A percentile compares a stretch with the other conserved stretches of the same genome.
Conservation (phyloP, 2,113 vertebrate species). For the Aix galericulata region DNA sequence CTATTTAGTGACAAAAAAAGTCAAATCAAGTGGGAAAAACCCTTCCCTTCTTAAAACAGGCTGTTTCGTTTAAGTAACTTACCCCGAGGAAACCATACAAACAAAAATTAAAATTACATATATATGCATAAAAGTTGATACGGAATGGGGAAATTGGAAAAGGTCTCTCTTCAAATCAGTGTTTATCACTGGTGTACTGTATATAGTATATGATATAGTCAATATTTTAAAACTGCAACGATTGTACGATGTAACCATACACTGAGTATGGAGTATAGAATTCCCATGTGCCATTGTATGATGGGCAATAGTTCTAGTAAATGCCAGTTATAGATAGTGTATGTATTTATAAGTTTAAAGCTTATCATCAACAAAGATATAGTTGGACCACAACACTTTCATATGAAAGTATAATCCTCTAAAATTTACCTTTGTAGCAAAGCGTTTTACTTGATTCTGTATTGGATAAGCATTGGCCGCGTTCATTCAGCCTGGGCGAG, state of each 20-base stretch:
- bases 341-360: constrained; percentile 63
- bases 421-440: constrained; percentile 78
- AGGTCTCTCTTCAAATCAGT: constrained; percentile 49
- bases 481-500: constrained; percentile 68
- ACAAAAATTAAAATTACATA: constrained; percentile 16
- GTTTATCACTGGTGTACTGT: constrained; percentile 67
- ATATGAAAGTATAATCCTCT: constrained; percentile 76
- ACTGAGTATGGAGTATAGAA: constrained; percentile 50
- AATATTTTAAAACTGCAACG: constrained; percentile 60
- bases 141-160: constrained; percentile 30
- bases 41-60: constrained; percentile 6
- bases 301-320: constrained; percentile 64
- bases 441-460: constrained; percentile 74
- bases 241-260: constrained; percentile 64
- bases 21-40: neutral
- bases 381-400: constrained; percentile 70
- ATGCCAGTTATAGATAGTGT: constrained; percentile 68
- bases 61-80: constrained; percentile 1
- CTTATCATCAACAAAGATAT: constrained; percentile 69
- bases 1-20: neutral
- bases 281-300: constrained; percentile 69
- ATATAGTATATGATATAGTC: constrained; percentile 64
- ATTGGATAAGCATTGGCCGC: constrained; percentile 67
- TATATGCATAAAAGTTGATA: neutral
- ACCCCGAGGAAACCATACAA: constrained; percentile 4